Conservation (phyloP, 2,797 vertebrate species). For the Knipowitschia caucasica region DNA sequence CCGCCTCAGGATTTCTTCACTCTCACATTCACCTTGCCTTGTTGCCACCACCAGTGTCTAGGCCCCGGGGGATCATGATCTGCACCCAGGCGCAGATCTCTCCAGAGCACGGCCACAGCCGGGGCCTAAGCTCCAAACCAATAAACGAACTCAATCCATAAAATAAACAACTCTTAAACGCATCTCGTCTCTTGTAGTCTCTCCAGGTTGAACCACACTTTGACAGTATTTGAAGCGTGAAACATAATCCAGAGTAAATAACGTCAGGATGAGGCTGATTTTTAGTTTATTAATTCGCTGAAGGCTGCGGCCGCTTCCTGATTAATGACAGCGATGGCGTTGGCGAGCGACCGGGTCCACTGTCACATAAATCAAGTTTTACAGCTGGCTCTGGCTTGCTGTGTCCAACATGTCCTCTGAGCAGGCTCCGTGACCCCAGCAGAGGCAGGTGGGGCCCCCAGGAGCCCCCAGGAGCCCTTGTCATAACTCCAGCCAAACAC, state of each 20-base stretch:
- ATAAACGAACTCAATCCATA: too few species aligned
- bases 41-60: too few species aligned
- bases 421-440: slow-evolving; percentile 48
- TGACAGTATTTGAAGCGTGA: slow-evolving; percentile 14
- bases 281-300: slow-evolving; percentile 75
- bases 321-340: slow-evolving; percentile 69
- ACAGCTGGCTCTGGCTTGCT: slow-evolving; percentile 49
- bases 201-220: not conserved
- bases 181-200: not conserved
- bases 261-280: slow-evolving; percentile 50
- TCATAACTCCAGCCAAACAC: slow-evolving; percentile 31
- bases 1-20: too few species aligned
- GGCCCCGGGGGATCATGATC: too few species aligned
- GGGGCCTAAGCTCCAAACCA: too few species aligned
- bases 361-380: slow-evolving; percentile 70
- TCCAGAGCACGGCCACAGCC: too few species aligned
- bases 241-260: slow-evolving; percentile 53
- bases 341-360: slow-evolving; percentile 57
- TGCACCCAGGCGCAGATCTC: too few species aligned
- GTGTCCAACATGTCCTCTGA: slow-evolving; percentile 58
- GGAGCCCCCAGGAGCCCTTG: slow-evolving; percentile 22
- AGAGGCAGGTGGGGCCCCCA: slow-evolving; percentile 29
- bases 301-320: slow-evolving; percentile 54
- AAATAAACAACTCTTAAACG: too few species aligned
- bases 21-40: too few species aligned